phyloP scores from a whole-genome alignment of 2,888 invertebrate genomes.

The Cryptocephalus primarius region DNA sequence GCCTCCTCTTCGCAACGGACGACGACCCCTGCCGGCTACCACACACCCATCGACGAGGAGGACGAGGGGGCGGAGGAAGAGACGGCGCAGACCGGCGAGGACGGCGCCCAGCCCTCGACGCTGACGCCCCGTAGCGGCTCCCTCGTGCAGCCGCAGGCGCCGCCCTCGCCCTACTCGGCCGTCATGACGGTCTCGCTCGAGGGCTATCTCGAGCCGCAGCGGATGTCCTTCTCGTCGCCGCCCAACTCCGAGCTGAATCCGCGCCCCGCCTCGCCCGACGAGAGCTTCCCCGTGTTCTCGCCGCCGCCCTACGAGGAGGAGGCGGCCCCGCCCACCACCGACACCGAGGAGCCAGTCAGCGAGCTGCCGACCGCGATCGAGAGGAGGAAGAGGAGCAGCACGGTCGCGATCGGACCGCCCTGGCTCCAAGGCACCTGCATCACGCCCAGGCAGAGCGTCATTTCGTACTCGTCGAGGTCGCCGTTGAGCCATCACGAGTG shows the following conservation, averaged over 20 bases:
- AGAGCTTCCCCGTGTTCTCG: slow-evolving; percentile 76
- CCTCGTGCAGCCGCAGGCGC: slow-evolving; percentile 39
- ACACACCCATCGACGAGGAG: slow-evolving; percentile 64
- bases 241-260: slow-evolving; percentile 57
- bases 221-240: slow-evolving; percentile 71
- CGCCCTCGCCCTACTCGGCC: slow-evolving; percentile 75
- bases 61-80: slow-evolving; percentile 24
- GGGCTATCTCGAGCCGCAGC: slow-evolving; percentile 73
- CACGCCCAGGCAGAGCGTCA: slow-evolving; percentile 61
- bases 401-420: slow-evolving; percentile 43
- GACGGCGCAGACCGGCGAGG: slow-evolving; percentile 39
- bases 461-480: slow-evolving; percentile 66
- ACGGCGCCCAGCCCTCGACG: slow-evolving; percentile 8
- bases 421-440: slow-evolving; percentile 42
- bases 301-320: slow-evolving; percentile 57
- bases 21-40: slow-evolving; percentile 59
- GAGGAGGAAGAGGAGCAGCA: slow-evolving; percentile 28
- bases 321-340: not conserved
- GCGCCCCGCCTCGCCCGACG: slow-evolving; percentile 61
- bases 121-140: slow-evolving; percentile 31
- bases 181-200: slow-evolving; percentile 76
- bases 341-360: slow-evolving; percentile 22
- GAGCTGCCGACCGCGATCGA: slow-evolving; percentile 24
- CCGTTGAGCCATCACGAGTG: slow-evolving; percentile 82
- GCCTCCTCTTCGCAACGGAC: slow-evolving; percentile 50